A percentile compares a stretch with the other conserved stretches of the same genome.
These are phyloP conservation scores for Diadophis punctatus DNA, from an alignment of 2,113 vertebrate genomes.

Conservation along the genomic window DNA sequence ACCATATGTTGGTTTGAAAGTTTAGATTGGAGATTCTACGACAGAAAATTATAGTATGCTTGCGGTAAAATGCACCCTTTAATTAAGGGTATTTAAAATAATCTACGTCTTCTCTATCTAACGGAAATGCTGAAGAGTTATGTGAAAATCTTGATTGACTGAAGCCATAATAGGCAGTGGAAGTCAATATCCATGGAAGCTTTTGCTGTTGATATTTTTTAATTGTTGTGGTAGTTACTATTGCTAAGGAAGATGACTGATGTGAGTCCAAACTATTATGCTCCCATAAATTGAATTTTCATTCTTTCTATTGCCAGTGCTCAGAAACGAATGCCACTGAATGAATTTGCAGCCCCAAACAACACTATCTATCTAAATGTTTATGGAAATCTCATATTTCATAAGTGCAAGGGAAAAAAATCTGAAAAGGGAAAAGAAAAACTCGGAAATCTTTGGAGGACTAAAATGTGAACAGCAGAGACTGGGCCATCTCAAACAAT, in stretches of 20 bases:
- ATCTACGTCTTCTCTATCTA: not conserved
- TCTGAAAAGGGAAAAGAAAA: not conserved
- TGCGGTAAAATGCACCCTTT: not conserved
- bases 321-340: not conserved
- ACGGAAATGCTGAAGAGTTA: not conserved
- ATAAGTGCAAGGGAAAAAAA: not conserved
- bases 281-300: not conserved
- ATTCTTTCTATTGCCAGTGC: not conserved
- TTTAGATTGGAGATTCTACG: not conserved
- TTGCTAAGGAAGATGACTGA: not conserved
- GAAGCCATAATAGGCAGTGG: not conserved
- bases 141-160: not conserved
- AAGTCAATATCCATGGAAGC: not conserved
- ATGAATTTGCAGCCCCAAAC: not conserved
- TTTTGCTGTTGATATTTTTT: not conserved
- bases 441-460: not conserved
- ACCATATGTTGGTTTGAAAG: not conserved
- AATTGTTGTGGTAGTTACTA: not conserved
- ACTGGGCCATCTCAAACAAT: not conserved
- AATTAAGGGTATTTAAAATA: not conserved
- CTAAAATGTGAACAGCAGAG: not conserved
- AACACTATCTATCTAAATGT: not conserved
- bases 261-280: not conserved
- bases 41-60: not conserved
- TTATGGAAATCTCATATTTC: not conserved